Evolutionary conservation across 2,797 vertebrate species (phyloP).

Genomic region (Danio albolineatus): DNA sequence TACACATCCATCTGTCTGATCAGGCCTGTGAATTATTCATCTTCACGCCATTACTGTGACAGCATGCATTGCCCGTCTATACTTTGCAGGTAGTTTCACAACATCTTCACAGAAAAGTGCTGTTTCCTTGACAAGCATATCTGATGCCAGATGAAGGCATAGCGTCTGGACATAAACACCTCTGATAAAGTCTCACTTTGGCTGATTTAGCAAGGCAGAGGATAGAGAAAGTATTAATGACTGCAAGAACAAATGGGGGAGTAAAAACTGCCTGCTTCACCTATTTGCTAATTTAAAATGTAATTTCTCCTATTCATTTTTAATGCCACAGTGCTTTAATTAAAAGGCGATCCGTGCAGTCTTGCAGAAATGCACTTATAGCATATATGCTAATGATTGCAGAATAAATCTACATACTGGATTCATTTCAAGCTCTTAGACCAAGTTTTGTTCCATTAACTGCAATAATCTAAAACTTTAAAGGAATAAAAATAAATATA

Average conservation of each 20-base stretch:
- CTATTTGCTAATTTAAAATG: constrained; percentile 22
- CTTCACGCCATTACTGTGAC: constrained; percentile 68
- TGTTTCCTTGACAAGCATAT: not conserved
- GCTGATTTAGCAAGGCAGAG: not conserved
- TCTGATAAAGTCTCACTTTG: constrained; percentile 18
- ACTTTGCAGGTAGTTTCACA: not conserved
- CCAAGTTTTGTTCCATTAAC: not conserved
- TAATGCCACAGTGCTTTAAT: constrained; percentile 47
- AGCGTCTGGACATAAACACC: constrained; percentile 27
- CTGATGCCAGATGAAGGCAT: constrained; percentile 20
- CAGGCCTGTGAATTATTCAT: constrained; percentile 76
- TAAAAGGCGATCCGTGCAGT: constrained; percentile 2
- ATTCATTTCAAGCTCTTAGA: not conserved
- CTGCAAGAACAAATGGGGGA: constrained; percentile 3
- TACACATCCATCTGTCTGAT: constrained; percentile 66
- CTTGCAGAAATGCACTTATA: constrained; percentile 23
- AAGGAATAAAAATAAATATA: not conserved
- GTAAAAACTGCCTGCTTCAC: constrained; percentile 27
- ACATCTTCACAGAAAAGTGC: not conserved
- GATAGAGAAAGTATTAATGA: not conserved
- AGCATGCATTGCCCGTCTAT: constrained; percentile 40
- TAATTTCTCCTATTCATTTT: constrained; percentile 51
- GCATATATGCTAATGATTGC: constrained; percentile 9
- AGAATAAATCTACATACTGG: constrained; percentile 19
- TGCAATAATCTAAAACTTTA: not conserved